Evolutionary conservation across 2,797 vertebrate genomes (phyloP).

Genomic region (Phrynocephalus guinanensis): DNA sequence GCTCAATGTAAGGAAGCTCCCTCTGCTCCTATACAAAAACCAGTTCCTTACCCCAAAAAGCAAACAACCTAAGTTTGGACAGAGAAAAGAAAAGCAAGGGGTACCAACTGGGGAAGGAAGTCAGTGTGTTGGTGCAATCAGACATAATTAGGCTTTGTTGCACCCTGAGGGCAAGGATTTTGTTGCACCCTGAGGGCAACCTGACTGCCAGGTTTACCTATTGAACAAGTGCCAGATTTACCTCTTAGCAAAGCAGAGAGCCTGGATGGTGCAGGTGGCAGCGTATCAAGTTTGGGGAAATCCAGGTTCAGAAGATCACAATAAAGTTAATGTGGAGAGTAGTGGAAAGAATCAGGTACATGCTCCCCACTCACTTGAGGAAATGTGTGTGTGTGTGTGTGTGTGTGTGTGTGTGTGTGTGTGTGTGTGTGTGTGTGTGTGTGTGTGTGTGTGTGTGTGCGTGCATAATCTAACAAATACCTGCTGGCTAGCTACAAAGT

Average conservation of each 20-base stretch:
- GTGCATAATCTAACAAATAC: neutral
- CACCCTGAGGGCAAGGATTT: neutral
- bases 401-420: too few species aligned
- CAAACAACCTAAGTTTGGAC: slow-evolving; percentile 33
- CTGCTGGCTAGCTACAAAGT: neutral
- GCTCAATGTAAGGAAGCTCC: too few species aligned
- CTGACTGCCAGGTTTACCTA: neutral
- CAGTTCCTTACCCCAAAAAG: slow-evolving; percentile 11
- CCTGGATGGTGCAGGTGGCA: neutral
- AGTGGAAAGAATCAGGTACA: neutral
- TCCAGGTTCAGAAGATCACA: neutral
- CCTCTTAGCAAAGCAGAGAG: neutral
- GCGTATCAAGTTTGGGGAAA: neutral
- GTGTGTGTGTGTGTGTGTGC: too few species aligned
- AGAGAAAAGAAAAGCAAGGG: neutral
- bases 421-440: too few species aligned
- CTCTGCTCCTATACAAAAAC: neutral
- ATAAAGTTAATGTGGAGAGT: neutral
- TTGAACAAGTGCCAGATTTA: neutral
- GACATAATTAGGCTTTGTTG: neutral
- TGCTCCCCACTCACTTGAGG: neutral
- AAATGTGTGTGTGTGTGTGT: neutral
- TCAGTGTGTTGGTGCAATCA: neutral
- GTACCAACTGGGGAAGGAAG: neutral
- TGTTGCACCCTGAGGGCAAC: neutral